Percentiles rank a stretch among this genome's conserved stretches.
Evolutionary conservation across 92 coral and sea anemone species (phyloP).

Genomic region (Muricea muricata): DNA sequence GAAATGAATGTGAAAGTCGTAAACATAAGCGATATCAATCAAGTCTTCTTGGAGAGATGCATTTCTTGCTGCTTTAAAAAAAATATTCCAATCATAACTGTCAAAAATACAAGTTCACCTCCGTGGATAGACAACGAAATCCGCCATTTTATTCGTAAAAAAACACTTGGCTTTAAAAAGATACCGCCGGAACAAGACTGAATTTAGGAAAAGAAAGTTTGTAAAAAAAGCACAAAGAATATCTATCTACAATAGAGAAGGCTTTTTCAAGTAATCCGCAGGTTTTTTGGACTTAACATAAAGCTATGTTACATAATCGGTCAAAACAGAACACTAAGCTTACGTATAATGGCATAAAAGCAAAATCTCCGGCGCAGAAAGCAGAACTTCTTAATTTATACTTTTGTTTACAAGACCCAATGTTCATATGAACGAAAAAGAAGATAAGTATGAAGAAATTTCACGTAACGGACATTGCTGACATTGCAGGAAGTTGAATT

Average conservation of each 20-base stretch:
- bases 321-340: slow-evolving; percentile 2
- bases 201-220: slow-evolving; percentile 52
- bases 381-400: slow-evolving; percentile 40
- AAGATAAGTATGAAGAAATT: background rate
- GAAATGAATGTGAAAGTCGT: slow-evolving; percentile 8
- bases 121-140: slow-evolving; percentile 75
- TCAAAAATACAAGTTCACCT: too few species aligned
- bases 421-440: background rate
- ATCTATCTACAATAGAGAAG: background rate
- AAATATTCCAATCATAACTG: slow-evolving; percentile 50
- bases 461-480: background rate
- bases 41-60: slow-evolving; percentile 56
- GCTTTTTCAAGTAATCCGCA: background rate
- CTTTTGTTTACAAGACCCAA: slow-evolving; percentile 28
- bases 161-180: slow-evolving; percentile 61
- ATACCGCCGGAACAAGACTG: slow-evolving; percentile 60
- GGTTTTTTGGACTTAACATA: background rate
- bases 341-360: slow-evolving; percentile 33
- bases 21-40: slow-evolving; percentile 41
- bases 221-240: background rate
- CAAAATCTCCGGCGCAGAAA: slow-evolving; percentile 31
- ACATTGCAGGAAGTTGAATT: background rate
- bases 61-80: slow-evolving; percentile 48
- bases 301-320: background rate
- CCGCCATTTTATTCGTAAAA: slow-evolving; percentile 51